Evolutionary conservation across 2,113 vertebrate species (phyloP), one percentile per base, ranked within the genome.

Genomic region (Neodontobutis hainanensis): DNA sequence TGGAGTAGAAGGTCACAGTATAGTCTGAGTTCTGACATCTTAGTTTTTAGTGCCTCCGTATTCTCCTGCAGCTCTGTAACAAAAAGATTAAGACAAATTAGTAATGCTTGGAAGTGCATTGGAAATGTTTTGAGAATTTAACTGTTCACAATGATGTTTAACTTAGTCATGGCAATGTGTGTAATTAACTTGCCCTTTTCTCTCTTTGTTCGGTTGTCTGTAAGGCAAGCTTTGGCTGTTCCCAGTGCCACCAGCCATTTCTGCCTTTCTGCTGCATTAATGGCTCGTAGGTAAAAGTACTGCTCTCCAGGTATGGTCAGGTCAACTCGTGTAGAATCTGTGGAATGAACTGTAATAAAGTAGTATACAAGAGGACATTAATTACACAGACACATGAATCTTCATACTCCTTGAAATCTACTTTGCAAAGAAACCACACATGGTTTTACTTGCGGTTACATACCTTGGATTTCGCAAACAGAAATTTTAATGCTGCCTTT

Each of bases 401-500:
- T 27, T 27, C 19, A 27, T 27, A 3, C 19, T 27, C 19, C 19
- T 27, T 27, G 19, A 27, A 27, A 27, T 27, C 19, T 27, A 27
- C 19, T 27, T 27, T 0, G 4, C 5, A 19, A 42, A 42, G 10
- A 4, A 42, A 43, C 35, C 34, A 56, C n/a, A 38, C 8, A 58
- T 8, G 15, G 9, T 15, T 7, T 11, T 5, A 42, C 4, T n/a
- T 4, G 49, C 8, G 34, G 6, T 16, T 5, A 4, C 11, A 35
- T 12, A 98, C 97, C 97, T 96, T 97, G 96, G 85, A 99, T 99
- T 94, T 99, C 97, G 91, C 97, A 99, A 70, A 99, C 97, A 0
- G 97, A 96, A 86, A 99, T 95, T 69, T 98, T 97, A 77, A 99
- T 98, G 92, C 97, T 98, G 85, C 97, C 97, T 63, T 98, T 99